phyloP scores from a whole-genome alignment of 2,797 vertebrate species.

The Brachymystax lenok region DNA sequence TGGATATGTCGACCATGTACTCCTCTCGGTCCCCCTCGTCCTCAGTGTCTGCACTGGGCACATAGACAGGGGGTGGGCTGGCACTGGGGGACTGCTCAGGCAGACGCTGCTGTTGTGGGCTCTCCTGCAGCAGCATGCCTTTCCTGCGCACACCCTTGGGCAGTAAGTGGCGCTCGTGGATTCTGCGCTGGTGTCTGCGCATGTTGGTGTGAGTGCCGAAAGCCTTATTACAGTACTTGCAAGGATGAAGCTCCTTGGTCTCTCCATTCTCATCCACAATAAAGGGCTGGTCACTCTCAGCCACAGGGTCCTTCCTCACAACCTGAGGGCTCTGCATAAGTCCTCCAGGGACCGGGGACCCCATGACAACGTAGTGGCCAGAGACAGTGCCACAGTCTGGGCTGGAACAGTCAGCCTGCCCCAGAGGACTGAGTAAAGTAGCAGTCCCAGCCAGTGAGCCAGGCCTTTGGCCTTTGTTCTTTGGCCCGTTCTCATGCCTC shows the following conservation, averaged over 20 bases:
- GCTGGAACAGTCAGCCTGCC: conserved; percentile 70
- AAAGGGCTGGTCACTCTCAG: conserved; percentile 64
- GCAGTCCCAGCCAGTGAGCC: conserved; percentile 70
- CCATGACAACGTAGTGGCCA: conserved; percentile 63
- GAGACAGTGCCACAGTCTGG: conserved; percentile 71
- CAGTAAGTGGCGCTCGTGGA: conserved; percentile 94
- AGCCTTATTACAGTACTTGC: conserved; percentile 97
- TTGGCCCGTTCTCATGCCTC: conserved; percentile 88
- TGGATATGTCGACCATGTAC: conserved; percentile 92
- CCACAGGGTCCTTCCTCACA: conserved; percentile 60
- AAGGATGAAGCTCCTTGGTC: conserved; percentile 89
- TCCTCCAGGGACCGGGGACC: conserved; percentile 63
- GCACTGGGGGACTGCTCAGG: conserved; percentile 66
- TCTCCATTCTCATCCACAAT: conserved; percentile 88
- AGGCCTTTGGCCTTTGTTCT: conserved; percentile 71
- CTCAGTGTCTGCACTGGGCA: conserved; percentile 91
- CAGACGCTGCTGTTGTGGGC: conserved; percentile 44
- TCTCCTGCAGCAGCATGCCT: conserved; percentile 87
- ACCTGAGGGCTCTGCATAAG: conserved; percentile 70
- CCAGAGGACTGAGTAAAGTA: conserved; percentile 58
- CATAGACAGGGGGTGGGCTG: conserved; percentile 78
- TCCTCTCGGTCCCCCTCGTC: conserved; percentile 82
- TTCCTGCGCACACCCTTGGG: conserved; percentile 96
- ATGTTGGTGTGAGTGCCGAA: conserved; percentile 98
- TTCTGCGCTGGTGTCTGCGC: conserved; percentile 93